Evolutionary conservation across 2,113 vertebrate species (phyloP).

Genomic region (Dasyurus viverrinus): DNA sequence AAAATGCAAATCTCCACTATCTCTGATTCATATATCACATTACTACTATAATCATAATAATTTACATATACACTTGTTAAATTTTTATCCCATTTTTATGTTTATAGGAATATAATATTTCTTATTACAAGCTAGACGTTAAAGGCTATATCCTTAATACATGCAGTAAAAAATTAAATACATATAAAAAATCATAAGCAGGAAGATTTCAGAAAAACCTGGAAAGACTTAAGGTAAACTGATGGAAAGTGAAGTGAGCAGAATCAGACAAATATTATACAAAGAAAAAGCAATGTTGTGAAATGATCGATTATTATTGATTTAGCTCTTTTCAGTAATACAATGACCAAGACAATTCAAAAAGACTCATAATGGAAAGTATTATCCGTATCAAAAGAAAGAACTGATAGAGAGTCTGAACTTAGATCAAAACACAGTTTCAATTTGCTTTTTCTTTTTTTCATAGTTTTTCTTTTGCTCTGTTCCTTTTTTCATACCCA

Average conservation of each 20-base stretch:
- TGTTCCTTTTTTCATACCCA: background rate
- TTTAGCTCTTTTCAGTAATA: background rate
- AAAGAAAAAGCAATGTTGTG: background rate
- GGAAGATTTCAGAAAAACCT: background rate
- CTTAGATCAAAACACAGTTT: background rate
- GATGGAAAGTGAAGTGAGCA: background rate
- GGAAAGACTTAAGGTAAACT: background rate
- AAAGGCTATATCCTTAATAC: background rate
- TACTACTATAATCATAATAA: background rate
- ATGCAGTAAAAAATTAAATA: constrained; percentile 23
- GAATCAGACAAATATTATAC: background rate
- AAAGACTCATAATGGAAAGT: background rate
- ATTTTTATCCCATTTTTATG: background rate
- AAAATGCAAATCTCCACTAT: background rate
- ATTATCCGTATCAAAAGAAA: background rate
- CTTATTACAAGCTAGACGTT: constrained; percentile 16
- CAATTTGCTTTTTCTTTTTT: background rate
- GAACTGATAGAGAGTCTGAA: background rate
- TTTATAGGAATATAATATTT: background rate
- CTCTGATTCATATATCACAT: background rate
- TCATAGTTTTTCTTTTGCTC: no score
- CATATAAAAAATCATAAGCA: background rate
- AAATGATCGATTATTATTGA: no score
- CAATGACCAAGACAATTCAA: background rate
- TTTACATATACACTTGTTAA: background rate